Percentiles rank a stretch among this genome's conserved stretches.
Conservation (phyloP, 2,797 vertebrate species). For the Trichosurus vulpecula region DNA sequence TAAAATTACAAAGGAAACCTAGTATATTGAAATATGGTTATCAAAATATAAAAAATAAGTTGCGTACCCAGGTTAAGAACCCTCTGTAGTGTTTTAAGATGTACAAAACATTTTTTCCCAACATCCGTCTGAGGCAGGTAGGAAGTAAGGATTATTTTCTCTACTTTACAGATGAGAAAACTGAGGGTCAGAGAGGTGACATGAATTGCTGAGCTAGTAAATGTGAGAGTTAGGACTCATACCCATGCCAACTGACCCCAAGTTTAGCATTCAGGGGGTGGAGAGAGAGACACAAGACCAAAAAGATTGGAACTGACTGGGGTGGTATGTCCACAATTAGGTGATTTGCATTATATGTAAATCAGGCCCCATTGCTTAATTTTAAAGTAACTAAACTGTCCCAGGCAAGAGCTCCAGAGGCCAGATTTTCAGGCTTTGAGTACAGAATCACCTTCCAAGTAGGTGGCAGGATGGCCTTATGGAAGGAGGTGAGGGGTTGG, state of each 20-base stretch:
- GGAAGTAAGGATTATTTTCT: neutral
- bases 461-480: neutral
- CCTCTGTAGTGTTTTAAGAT: neutral
- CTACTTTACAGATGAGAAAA: neutral
- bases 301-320: neutral
- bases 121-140: neutral
- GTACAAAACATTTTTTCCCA: neutral
- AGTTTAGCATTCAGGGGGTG: neutral
- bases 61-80: neutral
- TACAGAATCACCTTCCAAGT: neutral
- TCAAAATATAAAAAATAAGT: neutral
- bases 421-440: neutral
- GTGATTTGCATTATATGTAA: neutral
- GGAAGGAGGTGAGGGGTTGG: neutral
- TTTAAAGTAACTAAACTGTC: neutral
- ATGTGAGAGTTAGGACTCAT: neutral
- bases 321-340: neutral
- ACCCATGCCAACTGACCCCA: neutral
- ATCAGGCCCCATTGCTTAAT: neutral
- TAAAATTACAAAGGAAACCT: neutral
- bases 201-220: neutral
- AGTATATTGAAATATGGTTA: neutral
- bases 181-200: neutral
- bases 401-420: neutral
- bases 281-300: neutral